Percentiles rank a stretch among this genome's conserved stretches.
phyloP scores from a whole-genome alignment of 2,797 vertebrate species.

The Alauda arvensis region DNA sequence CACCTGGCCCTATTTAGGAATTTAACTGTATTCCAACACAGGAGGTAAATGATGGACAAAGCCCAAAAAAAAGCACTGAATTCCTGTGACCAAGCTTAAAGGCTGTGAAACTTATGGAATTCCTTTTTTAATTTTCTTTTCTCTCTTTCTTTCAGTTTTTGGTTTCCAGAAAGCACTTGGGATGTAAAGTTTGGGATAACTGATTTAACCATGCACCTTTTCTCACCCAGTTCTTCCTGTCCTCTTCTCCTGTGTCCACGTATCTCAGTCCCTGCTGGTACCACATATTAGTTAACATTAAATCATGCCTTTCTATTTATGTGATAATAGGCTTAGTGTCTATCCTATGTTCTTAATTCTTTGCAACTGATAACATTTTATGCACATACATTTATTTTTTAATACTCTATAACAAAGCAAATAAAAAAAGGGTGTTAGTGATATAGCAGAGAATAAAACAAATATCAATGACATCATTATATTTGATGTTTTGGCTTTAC shows the following conservation, averaged over 20 bases:
- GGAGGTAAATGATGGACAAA: neutral
- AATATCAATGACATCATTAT: constrained; percentile 4
- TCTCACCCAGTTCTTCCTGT: neutral
- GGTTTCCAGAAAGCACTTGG: neutral
- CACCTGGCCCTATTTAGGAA: neutral
- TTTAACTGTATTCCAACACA: neutral
- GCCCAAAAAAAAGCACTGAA: neutral
- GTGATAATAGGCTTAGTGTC: neutral
- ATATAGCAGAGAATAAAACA: neutral
- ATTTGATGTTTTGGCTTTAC: neutral
- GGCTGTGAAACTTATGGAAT: neutral
- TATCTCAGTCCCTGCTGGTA: neutral
- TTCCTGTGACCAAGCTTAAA: neutral
- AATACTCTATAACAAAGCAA: constrained; percentile 11
- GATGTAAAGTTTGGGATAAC: neutral
- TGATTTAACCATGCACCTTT: accelerated
- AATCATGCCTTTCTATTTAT: neutral
- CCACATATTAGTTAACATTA: neutral
- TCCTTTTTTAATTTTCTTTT: neutral
- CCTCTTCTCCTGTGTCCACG: neutral
- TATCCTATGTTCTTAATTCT: neutral
- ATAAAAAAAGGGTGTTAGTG: neutral
- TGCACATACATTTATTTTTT: neutral
- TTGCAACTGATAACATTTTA: neutral
- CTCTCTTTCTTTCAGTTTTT: neutral